Percentiles rank a stretch among this genome's conserved stretches.
These are phyloP conservation scores for Ephestia elutella DNA, from an alignment of 1,140 invertebrate species.

Conservation along the genomic window DNA sequence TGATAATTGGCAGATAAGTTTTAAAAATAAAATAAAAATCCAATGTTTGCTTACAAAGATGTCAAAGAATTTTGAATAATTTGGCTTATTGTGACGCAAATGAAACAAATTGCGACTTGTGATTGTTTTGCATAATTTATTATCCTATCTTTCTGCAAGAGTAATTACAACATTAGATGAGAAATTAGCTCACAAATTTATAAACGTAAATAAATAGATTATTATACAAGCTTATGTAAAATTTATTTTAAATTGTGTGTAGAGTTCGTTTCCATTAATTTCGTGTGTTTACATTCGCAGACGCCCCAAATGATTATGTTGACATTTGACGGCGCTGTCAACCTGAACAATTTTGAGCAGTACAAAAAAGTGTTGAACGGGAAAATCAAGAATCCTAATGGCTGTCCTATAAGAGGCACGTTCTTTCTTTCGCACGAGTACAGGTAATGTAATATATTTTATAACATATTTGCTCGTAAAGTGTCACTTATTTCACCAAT, in stretches of 20 bases:
- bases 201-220: neutral
- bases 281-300: constrained; percentile 70
- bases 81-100: too few relatives aligned
- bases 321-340: constrained; percentile 95
- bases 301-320: constrained; percentile 95
- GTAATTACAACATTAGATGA: neutral
- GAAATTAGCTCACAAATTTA: neutral
- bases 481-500: too few relatives aligned
- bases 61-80: too few relatives aligned
- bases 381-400: constrained; percentile 89
- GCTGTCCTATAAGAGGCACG: constrained; percentile 91
- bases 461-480: too few relatives aligned
- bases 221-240: neutral
- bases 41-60: too few relatives aligned
- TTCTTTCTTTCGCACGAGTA: constrained; percentile 97
- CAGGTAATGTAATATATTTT: constrained; percentile 65
- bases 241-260: neutral
- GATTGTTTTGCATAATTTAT: too few relatives aligned
- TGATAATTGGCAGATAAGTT: too few relatives aligned
- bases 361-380: constrained; percentile 90
- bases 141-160: neutral
- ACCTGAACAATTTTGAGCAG: constrained; percentile 92
- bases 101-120: too few relatives aligned
- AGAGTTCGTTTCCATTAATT: neutral
- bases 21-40: too few relatives aligned